A percentile compares a stretch with the other conserved stretches of the same genome.
Evolutionary conservation across 2,113 vertebrate genomes (phyloP).

Genomic region (Leiothrix lutea): DNA sequence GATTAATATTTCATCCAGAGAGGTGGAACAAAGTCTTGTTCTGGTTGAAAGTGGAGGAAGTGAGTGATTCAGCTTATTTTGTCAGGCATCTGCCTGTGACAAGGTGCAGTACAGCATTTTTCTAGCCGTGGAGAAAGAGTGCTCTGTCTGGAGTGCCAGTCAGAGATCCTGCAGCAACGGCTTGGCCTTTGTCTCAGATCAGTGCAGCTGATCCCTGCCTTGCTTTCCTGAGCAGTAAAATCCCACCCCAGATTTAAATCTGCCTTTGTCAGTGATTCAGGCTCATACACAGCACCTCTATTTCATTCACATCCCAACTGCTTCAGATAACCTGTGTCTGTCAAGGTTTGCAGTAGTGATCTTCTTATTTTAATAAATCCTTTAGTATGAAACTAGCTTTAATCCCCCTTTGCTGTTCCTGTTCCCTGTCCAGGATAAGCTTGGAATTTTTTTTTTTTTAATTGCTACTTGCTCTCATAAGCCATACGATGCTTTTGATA

Average conservation of each 20-base stretch:
- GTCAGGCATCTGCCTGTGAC: not conserved
- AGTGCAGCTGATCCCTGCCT: not conserved
- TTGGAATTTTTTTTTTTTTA: not conserved
- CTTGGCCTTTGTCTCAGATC: not conserved
- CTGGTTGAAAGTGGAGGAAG: not conserved
- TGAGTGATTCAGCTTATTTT: not conserved
- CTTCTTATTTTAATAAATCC: not conserved
- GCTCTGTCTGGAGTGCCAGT: not conserved
- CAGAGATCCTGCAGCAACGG: not conserved
- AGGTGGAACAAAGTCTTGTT: not conserved
- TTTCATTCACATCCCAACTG: not conserved
- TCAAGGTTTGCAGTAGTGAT: not conserved
- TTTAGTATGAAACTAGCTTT: not conserved
- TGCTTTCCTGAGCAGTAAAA: not conserved
- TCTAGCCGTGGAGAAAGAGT: not conserved
- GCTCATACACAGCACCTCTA: not conserved
- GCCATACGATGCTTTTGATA: conserved; percentile 52
- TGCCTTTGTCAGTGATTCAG: not conserved
- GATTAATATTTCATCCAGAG: not conserved
- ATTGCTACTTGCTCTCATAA: conserved; percentile 46
- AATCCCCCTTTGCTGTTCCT: not conserved
- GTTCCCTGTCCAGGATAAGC: not conserved
- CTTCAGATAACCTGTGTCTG: not conserved
- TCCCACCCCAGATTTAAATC: not conserved
- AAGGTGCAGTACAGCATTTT: not conserved